Conservation (phyloP, 2,797 vertebrate species). For the Tapirus indicus region DNA sequence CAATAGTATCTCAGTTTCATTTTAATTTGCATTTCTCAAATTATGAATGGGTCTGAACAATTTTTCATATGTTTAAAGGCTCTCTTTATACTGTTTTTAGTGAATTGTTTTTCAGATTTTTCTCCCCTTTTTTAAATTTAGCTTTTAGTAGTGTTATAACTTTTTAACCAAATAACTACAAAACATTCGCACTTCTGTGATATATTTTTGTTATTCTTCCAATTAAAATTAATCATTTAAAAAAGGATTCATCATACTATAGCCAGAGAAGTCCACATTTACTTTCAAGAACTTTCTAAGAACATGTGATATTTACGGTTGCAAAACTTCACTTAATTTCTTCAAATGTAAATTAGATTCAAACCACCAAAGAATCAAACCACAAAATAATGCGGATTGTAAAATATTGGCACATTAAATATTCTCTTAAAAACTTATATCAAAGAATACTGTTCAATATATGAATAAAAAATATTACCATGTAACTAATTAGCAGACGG, state of each 20-base stretch:
- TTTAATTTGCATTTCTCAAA: constrained; percentile 32
- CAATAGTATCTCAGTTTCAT: background rate
- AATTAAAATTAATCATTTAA: background rate
- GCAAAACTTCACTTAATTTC: background rate
- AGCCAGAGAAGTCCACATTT: background rate
- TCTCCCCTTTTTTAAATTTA: background rate
- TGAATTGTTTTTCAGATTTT: background rate
- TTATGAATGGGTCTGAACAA: background rate
- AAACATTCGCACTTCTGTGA: background rate
- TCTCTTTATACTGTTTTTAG: background rate
- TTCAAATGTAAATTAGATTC: background rate
- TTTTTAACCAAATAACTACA: background rate
- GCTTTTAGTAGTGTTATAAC: background rate
- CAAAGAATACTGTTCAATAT: background rate
- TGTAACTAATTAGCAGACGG: background rate
- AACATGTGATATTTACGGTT: background rate
- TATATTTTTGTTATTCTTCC: background rate
- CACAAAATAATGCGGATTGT: background rate
- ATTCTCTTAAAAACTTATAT: constrained; percentile 26
- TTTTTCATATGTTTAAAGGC: background rate
- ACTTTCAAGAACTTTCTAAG: background rate
- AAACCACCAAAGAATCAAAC: background rate
- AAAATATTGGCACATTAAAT: background rate
- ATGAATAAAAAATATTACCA: background rate
- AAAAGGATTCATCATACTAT: background rate